phyloP scores from a whole-genome alignment of 1,140 invertebrate species.

The Steinernema khuongi region DNA sequence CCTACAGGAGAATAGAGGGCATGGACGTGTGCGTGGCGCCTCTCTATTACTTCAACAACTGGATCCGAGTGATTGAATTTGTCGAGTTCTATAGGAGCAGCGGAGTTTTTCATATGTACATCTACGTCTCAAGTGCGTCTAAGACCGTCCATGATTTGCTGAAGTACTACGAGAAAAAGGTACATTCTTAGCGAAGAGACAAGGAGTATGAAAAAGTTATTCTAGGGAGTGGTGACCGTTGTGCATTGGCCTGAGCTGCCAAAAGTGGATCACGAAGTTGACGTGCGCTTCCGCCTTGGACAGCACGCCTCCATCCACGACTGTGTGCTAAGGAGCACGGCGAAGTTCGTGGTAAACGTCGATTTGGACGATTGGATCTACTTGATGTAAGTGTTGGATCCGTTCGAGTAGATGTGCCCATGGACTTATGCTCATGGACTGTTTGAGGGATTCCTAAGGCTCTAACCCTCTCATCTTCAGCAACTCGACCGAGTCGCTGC shows the following conservation, averaged over 20 bases:
- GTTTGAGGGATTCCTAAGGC: too few species aligned
- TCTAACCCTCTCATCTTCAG: neutral
- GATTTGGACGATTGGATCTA: neutral
- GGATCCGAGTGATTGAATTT: neutral
- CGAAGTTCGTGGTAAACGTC: neutral
- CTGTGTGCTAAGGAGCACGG: neutral
- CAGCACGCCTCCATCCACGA: neutral
- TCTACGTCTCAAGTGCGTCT: neutral
- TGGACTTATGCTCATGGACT: too few species aligned
- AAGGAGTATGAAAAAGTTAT: too few species aligned
- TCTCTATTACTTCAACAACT: neutral
- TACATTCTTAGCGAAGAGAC: neutral
- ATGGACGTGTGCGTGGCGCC: neutral
- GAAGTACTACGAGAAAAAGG: neutral
- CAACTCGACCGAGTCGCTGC: neutral
- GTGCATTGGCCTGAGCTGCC: neutral
- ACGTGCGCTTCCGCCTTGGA: neutral
- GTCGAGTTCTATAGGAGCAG: neutral
- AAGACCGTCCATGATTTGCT: neutral
- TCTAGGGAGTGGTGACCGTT: neutral
- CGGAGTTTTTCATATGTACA: neutral
- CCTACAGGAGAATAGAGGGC: too few species aligned
- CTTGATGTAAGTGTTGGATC: neutral
- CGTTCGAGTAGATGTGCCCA: too few species aligned
- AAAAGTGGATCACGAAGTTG: neutral